Percentiles rank a stretch among this genome's conserved stretches.
phyloP scores from a whole-genome alignment of 2,797 vertebrate genomes.

The Pteropus rufus region DNA sequence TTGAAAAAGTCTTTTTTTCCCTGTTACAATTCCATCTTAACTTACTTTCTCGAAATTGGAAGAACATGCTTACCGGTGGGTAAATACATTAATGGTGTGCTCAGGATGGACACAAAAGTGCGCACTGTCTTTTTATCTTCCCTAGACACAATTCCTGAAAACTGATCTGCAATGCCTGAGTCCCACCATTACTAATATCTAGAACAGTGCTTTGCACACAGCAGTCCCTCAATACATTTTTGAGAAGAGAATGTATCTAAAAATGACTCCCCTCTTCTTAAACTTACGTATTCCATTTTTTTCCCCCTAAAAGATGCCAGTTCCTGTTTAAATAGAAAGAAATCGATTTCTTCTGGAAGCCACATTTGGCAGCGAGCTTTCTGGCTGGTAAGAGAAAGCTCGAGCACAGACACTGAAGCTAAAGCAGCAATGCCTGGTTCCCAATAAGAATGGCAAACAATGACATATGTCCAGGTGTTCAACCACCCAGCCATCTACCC shows the following conservation, averaged over 20 bases:
- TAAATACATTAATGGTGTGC: not conserved
- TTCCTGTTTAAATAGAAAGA: conserved; percentile 44
- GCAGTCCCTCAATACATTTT: not conserved
- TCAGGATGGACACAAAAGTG: not conserved
- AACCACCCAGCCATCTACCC: not conserved
- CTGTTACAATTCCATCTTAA: not conserved
- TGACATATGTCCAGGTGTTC: not conserved
- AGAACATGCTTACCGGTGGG: not conserved
- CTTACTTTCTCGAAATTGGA: not conserved
- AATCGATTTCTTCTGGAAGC: conserved; percentile 3
- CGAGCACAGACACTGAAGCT: not conserved
- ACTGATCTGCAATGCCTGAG: not conserved
- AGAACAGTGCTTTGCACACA: not conserved
- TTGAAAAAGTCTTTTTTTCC: not conserved
- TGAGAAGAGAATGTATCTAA: not conserved
- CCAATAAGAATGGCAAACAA: not conserved
- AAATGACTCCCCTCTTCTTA: not conserved
- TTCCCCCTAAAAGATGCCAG: not conserved
- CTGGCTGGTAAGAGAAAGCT: not conserved
- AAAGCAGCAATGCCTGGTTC: not conserved
- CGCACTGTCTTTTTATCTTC: not conserved
- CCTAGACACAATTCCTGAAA: not conserved
- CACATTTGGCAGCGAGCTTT: not conserved
- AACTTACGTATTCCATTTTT: not conserved
- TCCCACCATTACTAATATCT: not conserved